These are phyloP conservation scores for Synergus laeviventris DNA, from an alignment of 2,888 invertebrate species.

Conservation along the genomic window DNA sequence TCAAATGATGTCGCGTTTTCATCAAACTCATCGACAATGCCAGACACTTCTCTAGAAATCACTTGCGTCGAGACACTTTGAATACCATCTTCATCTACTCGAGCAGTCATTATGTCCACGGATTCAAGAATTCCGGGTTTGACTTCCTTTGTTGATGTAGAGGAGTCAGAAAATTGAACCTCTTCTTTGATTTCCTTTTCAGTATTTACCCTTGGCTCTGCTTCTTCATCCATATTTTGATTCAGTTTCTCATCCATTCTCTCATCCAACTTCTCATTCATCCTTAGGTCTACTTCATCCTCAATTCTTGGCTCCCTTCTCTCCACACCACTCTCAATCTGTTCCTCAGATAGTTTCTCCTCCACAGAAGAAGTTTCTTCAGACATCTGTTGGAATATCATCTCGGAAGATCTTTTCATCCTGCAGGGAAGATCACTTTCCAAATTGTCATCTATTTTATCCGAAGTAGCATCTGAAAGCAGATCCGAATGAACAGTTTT, in stretches of 20 bases:
- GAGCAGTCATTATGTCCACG: constrained; percentile 78
- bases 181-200: constrained; percentile 30
- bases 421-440: constrained; percentile 73
- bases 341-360: constrained; percentile 49
- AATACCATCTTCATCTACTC: constrained; percentile 76
- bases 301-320: constrained; percentile 15
- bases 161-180: constrained; percentile 61
- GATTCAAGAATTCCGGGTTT: constrained; percentile 73
- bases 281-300: background rate
- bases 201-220: background rate
- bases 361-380: constrained; percentile 73
- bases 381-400: constrained; percentile 87
- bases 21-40: constrained; percentile 39
- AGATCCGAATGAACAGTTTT: constrained; percentile 56
- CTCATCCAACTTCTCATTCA: background rate
- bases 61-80: constrained; percentile 79
- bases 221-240: background rate
- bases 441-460: constrained; percentile 75
- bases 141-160: constrained; percentile 75
- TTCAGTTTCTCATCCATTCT: background rate
- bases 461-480: constrained; percentile 42
- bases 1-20: constrained; percentile 47
- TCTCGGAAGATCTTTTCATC: constrained; percentile 94
- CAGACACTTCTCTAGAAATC: constrained; percentile 69
- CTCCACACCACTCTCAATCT: constrained; percentile 73